These are phyloP conservation scores for Pseudochromis fuscus DNA, from an alignment of 2,797 vertebrate genomes.

Conservation along the genomic window DNA sequence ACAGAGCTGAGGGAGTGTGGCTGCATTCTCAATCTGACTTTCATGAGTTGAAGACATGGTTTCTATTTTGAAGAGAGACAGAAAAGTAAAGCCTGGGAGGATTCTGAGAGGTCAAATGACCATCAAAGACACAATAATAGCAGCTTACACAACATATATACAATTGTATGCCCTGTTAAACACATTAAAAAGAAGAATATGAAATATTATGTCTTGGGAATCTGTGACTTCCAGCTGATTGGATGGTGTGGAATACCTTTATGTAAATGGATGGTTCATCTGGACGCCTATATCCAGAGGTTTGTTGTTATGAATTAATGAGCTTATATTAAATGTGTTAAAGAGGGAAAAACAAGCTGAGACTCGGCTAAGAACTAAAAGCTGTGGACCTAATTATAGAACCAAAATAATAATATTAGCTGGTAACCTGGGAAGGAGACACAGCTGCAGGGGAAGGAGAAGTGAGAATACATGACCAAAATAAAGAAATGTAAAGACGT, in stretches of 20 bases:
- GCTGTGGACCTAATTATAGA: neutral
- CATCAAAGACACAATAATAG: conserved; percentile 5
- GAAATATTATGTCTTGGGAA: too few species aligned
- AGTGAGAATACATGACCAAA: neutral
- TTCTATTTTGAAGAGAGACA: conserved; percentile 27
- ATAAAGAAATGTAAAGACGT: neutral
- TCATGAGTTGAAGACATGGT: conserved; percentile 31
- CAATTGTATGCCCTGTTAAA: neutral
- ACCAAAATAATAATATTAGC: neutral
- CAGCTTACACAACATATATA: neutral
- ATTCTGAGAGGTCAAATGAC: conserved; percentile 8
- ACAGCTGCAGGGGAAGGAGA: neutral
- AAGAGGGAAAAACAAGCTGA: neutral
- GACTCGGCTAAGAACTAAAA: neutral
- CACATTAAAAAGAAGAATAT: neutral
- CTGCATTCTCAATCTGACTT: conserved; percentile 40
- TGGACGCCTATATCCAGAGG: neutral
- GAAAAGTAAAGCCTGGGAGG: neutral
- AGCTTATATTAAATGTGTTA: neutral
- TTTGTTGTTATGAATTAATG: conserved; percentile 1
- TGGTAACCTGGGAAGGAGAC: neutral
- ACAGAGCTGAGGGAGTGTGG: neutral
- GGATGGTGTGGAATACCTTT: neutral
- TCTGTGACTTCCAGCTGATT: neutral
- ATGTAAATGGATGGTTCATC: neutral